Conservation (phyloP, 2,888 invertebrate genomes). For the Parelbella ahira region DNA sequence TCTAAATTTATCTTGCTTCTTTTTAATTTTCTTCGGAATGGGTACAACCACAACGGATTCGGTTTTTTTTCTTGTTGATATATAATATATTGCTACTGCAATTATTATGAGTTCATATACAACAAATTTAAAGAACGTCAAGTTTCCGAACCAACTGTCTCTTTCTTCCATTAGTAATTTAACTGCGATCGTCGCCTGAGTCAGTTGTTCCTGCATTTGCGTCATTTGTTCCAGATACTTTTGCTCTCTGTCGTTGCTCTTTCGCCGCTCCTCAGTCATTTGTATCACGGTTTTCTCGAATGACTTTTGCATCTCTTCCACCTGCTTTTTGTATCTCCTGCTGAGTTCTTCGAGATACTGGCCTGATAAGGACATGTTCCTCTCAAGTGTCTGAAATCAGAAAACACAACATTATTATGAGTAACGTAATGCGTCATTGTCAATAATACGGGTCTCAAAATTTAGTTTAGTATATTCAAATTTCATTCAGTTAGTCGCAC, state of each 20-base stretch:
- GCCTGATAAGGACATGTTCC: conserved; percentile 97
- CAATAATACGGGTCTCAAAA: too few relatives aligned
- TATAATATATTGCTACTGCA: conserved; percentile 71
- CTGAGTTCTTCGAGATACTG: conserved; percentile 98
- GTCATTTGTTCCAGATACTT: conserved; percentile 89
- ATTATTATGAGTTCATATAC: conserved; percentile 71
- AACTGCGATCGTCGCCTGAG: conserved; percentile 81
- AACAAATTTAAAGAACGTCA: conserved; percentile 79
- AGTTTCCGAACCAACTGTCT: conserved; percentile 82
- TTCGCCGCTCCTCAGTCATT: conserved; percentile 85
- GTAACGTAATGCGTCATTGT: too few relatives aligned
- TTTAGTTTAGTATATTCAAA: too few relatives aligned
- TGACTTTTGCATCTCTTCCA: conserved; percentile 95
- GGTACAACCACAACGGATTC: conserved; percentile 50
- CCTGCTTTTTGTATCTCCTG: conserved; percentile 96
- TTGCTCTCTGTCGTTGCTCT: conserved; percentile 87
- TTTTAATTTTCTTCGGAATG: conserved; percentile 54
- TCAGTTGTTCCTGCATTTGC: conserved; percentile 83
- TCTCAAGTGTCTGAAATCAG: conserved; percentile 88
- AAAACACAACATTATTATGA: too few relatives aligned
- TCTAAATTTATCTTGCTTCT: conserved; percentile 67
- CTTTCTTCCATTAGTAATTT: conserved; percentile 82
- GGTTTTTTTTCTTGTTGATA: conserved; percentile 65
- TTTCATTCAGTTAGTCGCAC: too few relatives aligned
- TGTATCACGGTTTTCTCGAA: conserved; percentile 88